Evolutionary conservation across 2,888 invertebrate species (phyloP).

Genomic region (Aphodius sticticus): DNA sequence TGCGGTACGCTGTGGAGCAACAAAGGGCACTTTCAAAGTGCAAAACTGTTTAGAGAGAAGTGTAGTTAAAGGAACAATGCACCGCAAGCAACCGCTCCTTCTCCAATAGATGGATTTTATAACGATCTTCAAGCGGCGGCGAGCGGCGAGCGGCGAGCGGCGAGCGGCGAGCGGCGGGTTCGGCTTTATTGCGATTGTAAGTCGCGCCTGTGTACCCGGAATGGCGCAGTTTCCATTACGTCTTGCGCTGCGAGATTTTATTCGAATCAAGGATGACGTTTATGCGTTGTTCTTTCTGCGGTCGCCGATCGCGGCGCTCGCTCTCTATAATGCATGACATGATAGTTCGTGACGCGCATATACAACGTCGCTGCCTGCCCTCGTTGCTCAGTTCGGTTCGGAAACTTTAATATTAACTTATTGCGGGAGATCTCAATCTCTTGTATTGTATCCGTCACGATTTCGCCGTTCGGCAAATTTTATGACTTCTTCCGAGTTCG

Average conservation of each 20-base stretch:
- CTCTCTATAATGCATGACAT: neutral
- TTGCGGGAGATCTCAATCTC: neutral
- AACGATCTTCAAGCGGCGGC: neutral
- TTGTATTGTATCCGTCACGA: neutral
- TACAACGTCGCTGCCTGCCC: neutral
- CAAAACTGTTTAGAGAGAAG: neutral
- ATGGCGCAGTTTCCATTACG: conserved; percentile 4
- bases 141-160: too few relatives aligned
- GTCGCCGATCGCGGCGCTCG: neutral
- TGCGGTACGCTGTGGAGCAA: neutral
- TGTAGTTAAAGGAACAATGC: neutral
- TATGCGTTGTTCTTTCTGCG: neutral
- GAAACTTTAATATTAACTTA: neutral
- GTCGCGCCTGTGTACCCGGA: neutral
- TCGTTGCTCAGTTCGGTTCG: neutral
- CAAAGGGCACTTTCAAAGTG: neutral
- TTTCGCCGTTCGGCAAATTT: neutral
- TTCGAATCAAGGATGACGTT: neutral
- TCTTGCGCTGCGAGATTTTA: neutral
- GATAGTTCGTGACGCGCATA: conserved; percentile 4
- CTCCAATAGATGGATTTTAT: too few relatives aligned
- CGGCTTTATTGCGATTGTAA: neutral
- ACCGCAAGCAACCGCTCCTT: neutral
- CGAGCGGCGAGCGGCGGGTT: neutral
- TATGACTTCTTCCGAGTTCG: neutral